These are phyloP conservation scores for Artemisiospiza belli DNA, from an alignment of 2,113 vertebrate genomes.

Conservation along the genomic window DNA sequence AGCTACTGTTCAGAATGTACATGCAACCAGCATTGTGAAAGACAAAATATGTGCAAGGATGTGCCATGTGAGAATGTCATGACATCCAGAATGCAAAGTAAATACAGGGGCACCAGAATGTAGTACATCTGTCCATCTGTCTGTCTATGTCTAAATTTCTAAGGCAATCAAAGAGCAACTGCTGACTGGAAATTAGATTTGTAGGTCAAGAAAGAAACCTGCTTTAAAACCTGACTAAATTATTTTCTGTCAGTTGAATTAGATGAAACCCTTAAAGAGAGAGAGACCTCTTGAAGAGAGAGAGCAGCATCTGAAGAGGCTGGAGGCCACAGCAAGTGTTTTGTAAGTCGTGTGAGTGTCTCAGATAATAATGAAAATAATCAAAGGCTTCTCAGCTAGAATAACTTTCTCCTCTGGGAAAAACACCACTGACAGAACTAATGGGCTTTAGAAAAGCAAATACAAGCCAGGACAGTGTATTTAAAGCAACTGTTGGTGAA, in stretches of 20 bases:
- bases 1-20: background rate
- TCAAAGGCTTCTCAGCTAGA: background rate
- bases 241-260: background rate
- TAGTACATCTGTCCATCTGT: background rate
- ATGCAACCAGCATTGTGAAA: background rate
- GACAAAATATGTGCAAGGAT: background rate
- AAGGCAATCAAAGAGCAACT: background rate
- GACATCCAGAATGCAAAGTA: background rate
- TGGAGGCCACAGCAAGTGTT: background rate
- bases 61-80: background rate
- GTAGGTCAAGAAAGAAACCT: background rate
- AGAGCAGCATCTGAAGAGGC: background rate
- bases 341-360: background rate
- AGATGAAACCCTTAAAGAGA: background rate
- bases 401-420: background rate
- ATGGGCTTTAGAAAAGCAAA: conserved; percentile 12
- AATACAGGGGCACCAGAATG: background rate
- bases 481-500: background rate
- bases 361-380: conserved; percentile 10
- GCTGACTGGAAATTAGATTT: conserved; percentile 1
- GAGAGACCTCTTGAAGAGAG: background rate
- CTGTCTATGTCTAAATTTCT: background rate
- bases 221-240: background rate
- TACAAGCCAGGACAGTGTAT: background rate
- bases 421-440: background rate